Evolutionary conservation across 2,888 invertebrate genomes (phyloP).

Genomic region (Hydropsyche betteni): DNA sequence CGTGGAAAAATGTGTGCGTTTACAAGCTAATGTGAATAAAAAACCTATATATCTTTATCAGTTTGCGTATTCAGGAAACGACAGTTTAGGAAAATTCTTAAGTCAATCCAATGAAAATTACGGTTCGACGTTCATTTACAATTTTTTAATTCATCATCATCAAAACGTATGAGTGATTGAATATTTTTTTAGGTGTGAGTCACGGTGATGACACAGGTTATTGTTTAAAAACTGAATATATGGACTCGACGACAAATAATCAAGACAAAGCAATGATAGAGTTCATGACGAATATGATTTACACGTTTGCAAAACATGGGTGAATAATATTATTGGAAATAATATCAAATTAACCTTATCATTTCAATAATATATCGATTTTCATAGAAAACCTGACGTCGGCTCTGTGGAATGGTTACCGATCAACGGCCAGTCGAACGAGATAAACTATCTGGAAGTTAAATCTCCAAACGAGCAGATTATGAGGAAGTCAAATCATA

Average conservation of each 20-base stretch:
- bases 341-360: not conserved
- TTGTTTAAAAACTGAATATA: slow-evolving; percentile 60
- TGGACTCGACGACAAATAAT: slow-evolving; percentile 56
- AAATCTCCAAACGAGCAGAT: slow-evolving; percentile 59
- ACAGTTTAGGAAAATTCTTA: slow-evolving; percentile 67
- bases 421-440: slow-evolving; percentile 59
- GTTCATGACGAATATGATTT: slow-evolving; percentile 65
- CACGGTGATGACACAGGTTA: slow-evolving; percentile 71
- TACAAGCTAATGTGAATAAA: slow-evolving; percentile 66
- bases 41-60: slow-evolving; percentile 73
- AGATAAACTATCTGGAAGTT: slow-evolving; percentile 66
- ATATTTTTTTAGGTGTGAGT: slow-evolving; percentile 64
- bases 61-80: slow-evolving; percentile 69
- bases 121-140: slow-evolving; percentile 60
- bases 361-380: slow-evolving; percentile 25
- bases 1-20: slow-evolving; percentile 68
- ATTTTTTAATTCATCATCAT: slow-evolving; percentile 16
- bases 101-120: slow-evolving; percentile 65
- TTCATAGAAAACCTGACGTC: slow-evolving; percentile 60
- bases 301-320: slow-evolving; percentile 70
- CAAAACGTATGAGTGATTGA: not conserved
- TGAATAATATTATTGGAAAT: slow-evolving; percentile 55
- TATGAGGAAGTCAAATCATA: slow-evolving; percentile 62
- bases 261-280: slow-evolving; percentile 66
- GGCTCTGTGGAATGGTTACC: slow-evolving; percentile 62